phyloP scores from a whole-genome alignment of 1,140 invertebrate species.

The Drosophila subpulchrella region DNA sequence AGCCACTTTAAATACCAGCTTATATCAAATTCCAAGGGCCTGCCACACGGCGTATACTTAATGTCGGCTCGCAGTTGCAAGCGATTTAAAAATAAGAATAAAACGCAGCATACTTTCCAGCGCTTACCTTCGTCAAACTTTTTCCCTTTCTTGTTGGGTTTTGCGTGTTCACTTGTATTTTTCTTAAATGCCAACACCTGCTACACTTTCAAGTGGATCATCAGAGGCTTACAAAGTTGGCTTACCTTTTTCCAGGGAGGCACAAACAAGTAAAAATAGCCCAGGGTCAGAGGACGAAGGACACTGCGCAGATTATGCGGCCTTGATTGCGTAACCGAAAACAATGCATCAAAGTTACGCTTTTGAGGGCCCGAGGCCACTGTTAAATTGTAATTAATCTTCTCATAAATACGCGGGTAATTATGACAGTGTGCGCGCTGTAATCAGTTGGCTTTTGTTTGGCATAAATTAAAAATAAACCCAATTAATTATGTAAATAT shows the following conservation, averaged over 20 bases:
- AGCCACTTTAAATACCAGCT: not conserved
- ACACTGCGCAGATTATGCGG: constrained; percentile 50
- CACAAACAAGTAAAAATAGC: constrained; percentile 32
- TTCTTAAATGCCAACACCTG: constrained; percentile 66
- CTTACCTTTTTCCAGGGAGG: constrained; percentile 1
- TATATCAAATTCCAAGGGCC: not conserved
- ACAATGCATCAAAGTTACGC: constrained; percentile 49
- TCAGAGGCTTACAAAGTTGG: constrained; percentile 63
- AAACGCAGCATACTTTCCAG: constrained; percentile 37
- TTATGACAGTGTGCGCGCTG: constrained; percentile 20
- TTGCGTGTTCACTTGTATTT: constrained; percentile 24
- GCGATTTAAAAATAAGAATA: constrained; percentile 38
- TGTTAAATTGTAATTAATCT: constrained; percentile 77
- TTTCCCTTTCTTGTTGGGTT: constrained; percentile 17
- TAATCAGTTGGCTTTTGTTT: constrained; percentile 75
- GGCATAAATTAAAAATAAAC: constrained; percentile 78
- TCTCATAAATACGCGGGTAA: constrained; percentile 37
- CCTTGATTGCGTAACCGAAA: constrained; percentile 33
- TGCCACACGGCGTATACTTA: constrained; percentile 21
- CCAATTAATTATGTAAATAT: constrained; percentile 80
- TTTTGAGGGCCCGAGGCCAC: constrained; percentile 13
- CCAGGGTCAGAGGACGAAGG: constrained; percentile 26
- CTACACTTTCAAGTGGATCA: constrained; percentile 70
- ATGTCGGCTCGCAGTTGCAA: not conserved
- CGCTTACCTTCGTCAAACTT: constrained; percentile 53